Conservation (phyloP, 2,797 vertebrate species). For the Leptoclinus maculatus region DNA sequence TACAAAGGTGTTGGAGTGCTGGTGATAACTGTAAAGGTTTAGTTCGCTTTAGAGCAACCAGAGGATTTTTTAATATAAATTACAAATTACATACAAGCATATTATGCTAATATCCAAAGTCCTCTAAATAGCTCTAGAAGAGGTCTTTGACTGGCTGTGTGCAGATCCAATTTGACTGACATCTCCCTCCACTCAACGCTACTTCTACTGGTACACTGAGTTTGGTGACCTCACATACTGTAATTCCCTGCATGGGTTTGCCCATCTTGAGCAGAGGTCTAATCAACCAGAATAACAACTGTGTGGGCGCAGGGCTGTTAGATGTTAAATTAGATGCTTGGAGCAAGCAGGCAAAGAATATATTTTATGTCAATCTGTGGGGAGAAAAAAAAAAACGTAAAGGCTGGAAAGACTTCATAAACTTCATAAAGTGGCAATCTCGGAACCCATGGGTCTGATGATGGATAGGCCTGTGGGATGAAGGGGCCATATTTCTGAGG, state of each 20-base stretch:
- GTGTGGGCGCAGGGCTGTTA: background rate
- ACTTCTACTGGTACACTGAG: background rate
- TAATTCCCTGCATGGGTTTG: background rate
- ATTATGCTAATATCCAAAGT: background rate
- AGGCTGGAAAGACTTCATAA: background rate
- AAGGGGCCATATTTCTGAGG: no score
- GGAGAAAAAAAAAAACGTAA: no score
- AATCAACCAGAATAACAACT: background rate
- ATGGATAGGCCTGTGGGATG: no score
- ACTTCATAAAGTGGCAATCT: background rate
- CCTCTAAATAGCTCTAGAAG: background rate
- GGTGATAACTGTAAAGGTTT: background rate
- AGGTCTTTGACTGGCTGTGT: background rate
- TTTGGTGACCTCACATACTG: background rate
- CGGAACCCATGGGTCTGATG: no score
- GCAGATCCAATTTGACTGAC: background rate
- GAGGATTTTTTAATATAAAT: background rate
- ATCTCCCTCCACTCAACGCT: background rate
- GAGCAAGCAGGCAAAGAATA: background rate
- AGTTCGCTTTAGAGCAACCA: background rate
- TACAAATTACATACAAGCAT: background rate
- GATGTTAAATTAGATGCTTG: background rate
- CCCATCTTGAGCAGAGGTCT: background rate
- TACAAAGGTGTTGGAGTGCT: background rate
- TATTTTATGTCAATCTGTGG: background rate